Base-by-base conservation (phyloP, 2,888 invertebrate species). In the Phaedon cochleariae region DNA sequence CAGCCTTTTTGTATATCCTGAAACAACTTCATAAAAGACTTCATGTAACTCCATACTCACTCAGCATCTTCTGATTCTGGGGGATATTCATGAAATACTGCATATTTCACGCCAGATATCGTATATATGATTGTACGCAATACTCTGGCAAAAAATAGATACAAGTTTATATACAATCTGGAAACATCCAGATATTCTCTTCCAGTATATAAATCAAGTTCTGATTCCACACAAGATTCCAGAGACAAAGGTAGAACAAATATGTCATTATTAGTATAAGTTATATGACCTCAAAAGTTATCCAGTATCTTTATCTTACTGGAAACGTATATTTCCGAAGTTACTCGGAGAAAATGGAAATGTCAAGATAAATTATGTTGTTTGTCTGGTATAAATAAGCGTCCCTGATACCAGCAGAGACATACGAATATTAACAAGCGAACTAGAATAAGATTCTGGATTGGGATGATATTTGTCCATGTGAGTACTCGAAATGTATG, bases 321-420 rank as follows among this genome's bases (percentile, higher is more conserved):
- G 53, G 49, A 41, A 69, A 67, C 67, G 70, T 70, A 72, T 72
- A 65, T 65, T 59, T 67, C 64, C 62, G 70, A 70, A 73, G 74
- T 76, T 71, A 64, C 69, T 71, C 67, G 68, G 70, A 70, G 72
- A 73, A 76, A 76, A 76, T 76, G 75, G 76, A 76, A 76, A 76
- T 70, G 77, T 76, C 76, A 76, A 73, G 65, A 76, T 77, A 76
- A 76, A 76, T 77, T 74, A 75, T 72, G 74, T 75, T 74, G 77
- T 76, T 76, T 77, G 77, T 77, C 73, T 68, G 62, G 63, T 65
- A 62, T 46, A 37, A 67, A 53, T 67, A 64, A 65, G 57, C 59
- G 62, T 59, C 60, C 63, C 69, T 65, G 68, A 72, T 72, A 66
- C 70, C 69, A 64, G 72, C 72, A 72, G 61, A 72, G 62, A 65